Base-by-base conservation (phyloP, 2,797 vertebrate genomes). In the Poecilia wingei region DNA sequence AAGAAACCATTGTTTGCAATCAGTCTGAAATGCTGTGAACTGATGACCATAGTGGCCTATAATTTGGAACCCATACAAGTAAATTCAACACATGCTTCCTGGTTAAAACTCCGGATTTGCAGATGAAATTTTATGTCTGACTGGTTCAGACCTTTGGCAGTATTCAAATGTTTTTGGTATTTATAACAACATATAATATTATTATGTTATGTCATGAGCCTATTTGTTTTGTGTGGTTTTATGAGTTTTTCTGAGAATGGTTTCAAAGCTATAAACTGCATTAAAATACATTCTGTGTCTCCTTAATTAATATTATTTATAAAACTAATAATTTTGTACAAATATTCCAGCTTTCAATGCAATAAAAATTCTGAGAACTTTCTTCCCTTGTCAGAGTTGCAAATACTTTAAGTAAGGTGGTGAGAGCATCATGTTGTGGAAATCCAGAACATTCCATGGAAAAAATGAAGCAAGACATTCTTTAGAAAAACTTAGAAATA, bases 101-200 rank as follows among this genome's bases (percentile, higher is more conserved):
- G 84, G 83, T 84, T 82, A 39, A 68, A n/a, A 80, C 31, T 89
- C 72, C 81, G 75, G 66, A 85, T 82, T 84, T 81, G 49, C 77
- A 81, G 53, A 87, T 70, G 73, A 75, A 86, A 83, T 87, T 83
- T 53, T 73, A 75, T 74, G 92, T 95, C 95, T 96, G 93, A 94
- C 95, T 81, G 95, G 95, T 81, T 95, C 95, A 95, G 94, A 92
- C 86, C 74, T 3, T 75, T 72, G 81, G 89, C 82, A 92, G 76
- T 93, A 91, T 93, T 93, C 61, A 73, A 90, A 87, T 90, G 86
- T 88, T 89, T 45, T 89, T 92, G 77, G 59, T 94, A 93, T 93
- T 93, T 93, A 93, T 93, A 91, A 72, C 79, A 86, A 79, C 88
- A 86, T 89, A 73, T 90, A 79, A 81, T 84, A 76, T 92, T 92